A percentile compares a stretch with the other conserved stretches of the same genome.
phyloP scores from a whole-genome alignment of 2,113 vertebrate genomes.

The Notechis scutatus region DNA sequence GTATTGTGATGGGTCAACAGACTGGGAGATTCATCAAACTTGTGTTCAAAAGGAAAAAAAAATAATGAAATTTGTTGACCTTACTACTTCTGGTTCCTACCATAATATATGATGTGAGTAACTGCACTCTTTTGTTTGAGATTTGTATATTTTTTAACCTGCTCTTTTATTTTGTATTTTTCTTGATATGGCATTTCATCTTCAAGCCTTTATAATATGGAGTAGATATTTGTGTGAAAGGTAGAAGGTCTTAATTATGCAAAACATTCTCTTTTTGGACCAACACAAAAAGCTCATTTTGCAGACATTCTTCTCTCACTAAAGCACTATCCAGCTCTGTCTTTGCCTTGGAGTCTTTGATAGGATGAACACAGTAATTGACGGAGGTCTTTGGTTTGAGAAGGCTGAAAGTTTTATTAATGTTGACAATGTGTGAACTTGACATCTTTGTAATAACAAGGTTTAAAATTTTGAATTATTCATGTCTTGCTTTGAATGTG shows the following conservation, averaged over 20 bases:
- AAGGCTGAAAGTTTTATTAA: slow-evolving; percentile 64
- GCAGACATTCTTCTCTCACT: background rate
- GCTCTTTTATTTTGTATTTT: background rate
- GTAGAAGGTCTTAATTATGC: slow-evolving; percentile 15
- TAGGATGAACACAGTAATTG: slow-evolving; percentile 19
- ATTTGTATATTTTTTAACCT: rapidly evolving
- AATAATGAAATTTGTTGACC: background rate
- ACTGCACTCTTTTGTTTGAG: background rate
- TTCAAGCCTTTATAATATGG: background rate
- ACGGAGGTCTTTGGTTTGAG: slow-evolving; percentile 51
- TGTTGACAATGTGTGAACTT: slow-evolving; percentile 69
- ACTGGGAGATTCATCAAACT: background rate
- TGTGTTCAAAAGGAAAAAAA: background rate
- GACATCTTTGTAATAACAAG: slow-evolving; percentile 68
- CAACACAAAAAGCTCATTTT: background rate
- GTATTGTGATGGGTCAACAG: background rate
- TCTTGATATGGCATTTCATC: background rate
- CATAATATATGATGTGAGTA: background rate
- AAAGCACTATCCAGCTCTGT: background rate
- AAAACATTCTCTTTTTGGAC: background rate
- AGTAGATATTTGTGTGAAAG: background rate
- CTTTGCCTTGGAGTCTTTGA: slow-evolving; percentile 15
- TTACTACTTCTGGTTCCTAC: background rate
- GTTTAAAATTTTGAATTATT: slow-evolving; percentile 67
- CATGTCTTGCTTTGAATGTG: slow-evolving; percentile 52